Evolutionary conservation across 2,113 vertebrate genomes (phyloP).

Genomic region (Puma concolor): DNA sequence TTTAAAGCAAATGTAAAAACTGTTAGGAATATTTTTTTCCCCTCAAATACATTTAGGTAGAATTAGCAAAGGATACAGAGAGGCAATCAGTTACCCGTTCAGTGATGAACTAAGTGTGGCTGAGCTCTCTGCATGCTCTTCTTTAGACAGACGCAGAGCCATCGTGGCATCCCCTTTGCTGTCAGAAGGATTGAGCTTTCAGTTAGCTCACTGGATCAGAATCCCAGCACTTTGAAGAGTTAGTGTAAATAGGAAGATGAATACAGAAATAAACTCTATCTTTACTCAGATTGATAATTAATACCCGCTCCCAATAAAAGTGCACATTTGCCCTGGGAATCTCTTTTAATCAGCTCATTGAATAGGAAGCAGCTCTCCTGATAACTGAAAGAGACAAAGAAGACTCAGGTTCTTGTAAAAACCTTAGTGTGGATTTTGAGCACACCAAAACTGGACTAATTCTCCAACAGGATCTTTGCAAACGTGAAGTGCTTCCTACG

Average conservation of each 20-base stretch:
- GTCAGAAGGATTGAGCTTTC: background rate
- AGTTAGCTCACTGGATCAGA: background rate
- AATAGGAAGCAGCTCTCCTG: background rate
- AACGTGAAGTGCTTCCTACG: background rate
- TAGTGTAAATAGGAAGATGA: background rate
- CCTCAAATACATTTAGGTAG: background rate
- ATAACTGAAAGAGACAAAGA: background rate
- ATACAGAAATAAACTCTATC: background rate
- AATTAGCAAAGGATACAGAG: background rate
- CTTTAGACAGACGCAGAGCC: background rate
- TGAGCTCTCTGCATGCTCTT: background rate
- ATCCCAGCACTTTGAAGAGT: slow-evolving; percentile 13
- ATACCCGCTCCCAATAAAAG: background rate
- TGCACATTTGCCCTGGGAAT: background rate
- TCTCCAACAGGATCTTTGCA: background rate
- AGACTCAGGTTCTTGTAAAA: background rate
- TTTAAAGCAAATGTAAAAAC: slow-evolving; percentile 28
- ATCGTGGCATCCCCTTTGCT: background rate
- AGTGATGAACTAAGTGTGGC: background rate
- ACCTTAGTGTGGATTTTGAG: background rate
- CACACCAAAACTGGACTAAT: background rate
- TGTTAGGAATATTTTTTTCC: background rate
- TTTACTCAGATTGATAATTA: background rate
- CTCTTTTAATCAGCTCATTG: background rate
- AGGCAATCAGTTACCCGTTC: background rate